Evolutionary conservation across 2,888 invertebrate species (phyloP), one percentile per base, ranked within the genome.

Genomic region (Dastarcus helophoroides): DNA sequence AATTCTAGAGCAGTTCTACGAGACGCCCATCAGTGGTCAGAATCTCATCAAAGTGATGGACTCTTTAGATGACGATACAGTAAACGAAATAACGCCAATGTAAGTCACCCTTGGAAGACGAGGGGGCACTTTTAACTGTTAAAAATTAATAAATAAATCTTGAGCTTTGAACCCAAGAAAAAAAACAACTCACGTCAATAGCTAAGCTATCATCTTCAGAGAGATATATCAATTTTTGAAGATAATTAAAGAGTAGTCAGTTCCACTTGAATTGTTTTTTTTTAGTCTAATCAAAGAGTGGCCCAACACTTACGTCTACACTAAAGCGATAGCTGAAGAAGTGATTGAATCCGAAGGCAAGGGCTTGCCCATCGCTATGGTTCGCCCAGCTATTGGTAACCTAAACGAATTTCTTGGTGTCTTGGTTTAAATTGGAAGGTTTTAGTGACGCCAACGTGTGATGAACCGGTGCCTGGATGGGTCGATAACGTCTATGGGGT

Each of bases 231-330:
- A n/a, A n/a, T n/a, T n/a, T n/a, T n/a, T n/a, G n/a, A n/a, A n/a
- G n/a, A n/a, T n/a, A n/a, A n/a, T n/a, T n/a, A n/a, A n/a, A n/a
- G n/a, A n/a, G n/a, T n/a, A n/a, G n/a, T n/a, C n/a, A n/a, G n/a
- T n/a, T n/a, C n/a, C n/a, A n/a, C n/a, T n/a, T n/a, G n/a, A n/a
- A n/a, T n/a, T n/a, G n/a, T n/a, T 4, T 27, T 35, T 16, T 17
- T 27, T 3, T 40, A 73, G 72, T 16, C 39, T 70, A 9, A 40
- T 68, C 3, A 62, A 57, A 0, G 54, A 58, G 13, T 76, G 73
- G 56, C 81, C 81, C 0, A 83, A 84, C 54, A 79, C 78, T 0
- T 82, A 82, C 55, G 69, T 76, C 0, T 79, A 71, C 51, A 77
- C 80, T 1, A 83, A 85, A 58, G 74, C 77, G 4, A 50, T 81